Evolutionary conservation across 2,113 vertebrate species (phyloP), one percentile per base, ranked within the genome.

Genomic region (Calyptomena viridis): DNA sequence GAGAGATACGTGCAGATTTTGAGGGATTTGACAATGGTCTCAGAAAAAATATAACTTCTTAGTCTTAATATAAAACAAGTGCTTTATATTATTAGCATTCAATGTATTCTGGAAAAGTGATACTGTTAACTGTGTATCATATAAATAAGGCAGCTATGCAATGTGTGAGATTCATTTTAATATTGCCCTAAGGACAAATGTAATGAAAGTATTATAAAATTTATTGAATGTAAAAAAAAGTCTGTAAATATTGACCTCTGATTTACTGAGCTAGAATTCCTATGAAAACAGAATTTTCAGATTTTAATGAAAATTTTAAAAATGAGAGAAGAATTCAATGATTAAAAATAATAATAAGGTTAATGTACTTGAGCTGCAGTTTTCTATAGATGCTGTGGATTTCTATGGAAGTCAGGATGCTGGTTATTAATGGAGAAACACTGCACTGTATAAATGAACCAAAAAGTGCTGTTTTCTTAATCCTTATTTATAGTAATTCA

Each of bases 161-260:
- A 49, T 75, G 12, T 55, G 33, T 84, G 86, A 93, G 24, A 50
- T 28, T 78, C 27, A 46, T 62, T 97, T 96, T 97, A 76, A 89
- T 86, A 82, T 60, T 91, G 23, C 46, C 84, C 87, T 89, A 94
- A 93, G 87, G 81, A 90, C 16, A 96, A 97, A 97, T 52, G 28
- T 79, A 95, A 95, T 91, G 85, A 93, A 96, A 96, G 94, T 95
- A 14, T 93, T 67, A 72, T 52, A 92, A 95, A 92, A 93, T 44
- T 4, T 76, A 33, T 87, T 84, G 69, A 80, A 94, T 91, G 25
- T 44, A 46, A 78, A 95, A 15, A 71, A 12, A 62, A 22, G 37
- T 68, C 19, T 73, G 77, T 17, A 94, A 87, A 92, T 81, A 69
- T 56, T 94, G 66, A 95, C 42, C 22, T 97, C 87, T 95, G 52